phyloP scores from a whole-genome alignment of 2,797 vertebrate species.

The Microctenopoma stevenorrisi region DNA sequence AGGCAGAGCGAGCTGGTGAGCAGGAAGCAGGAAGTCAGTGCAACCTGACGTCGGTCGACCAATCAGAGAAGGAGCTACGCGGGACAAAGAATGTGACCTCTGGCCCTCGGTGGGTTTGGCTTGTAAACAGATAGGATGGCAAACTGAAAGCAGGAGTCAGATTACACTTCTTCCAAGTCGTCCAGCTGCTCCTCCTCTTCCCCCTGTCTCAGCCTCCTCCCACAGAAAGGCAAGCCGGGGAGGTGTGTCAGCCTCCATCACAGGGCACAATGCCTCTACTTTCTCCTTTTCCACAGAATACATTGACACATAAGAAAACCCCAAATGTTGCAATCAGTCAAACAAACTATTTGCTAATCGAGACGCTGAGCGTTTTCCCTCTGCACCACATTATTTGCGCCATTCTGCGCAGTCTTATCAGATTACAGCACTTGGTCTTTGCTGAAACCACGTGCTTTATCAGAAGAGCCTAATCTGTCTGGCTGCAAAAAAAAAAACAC shows the following conservation, averaged over 20 bases:
- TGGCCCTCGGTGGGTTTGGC: constrained; percentile 67
- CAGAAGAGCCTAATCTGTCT: constrained; percentile 28
- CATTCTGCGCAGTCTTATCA: constrained; percentile 23
- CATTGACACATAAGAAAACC: constrained; percentile 4
- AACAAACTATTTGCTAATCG: background rate
- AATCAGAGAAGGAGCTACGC: constrained; percentile 62
- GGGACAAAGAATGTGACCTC: constrained; percentile 65
- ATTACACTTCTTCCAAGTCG: constrained; percentile 68
- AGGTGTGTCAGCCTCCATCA: constrained; percentile 26
- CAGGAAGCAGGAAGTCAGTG: constrained; percentile 80
- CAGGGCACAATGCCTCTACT: background rate
- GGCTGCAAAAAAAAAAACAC: background rate
- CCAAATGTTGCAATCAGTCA: background rate
- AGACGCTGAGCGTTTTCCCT: background rate
- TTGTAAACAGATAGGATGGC: constrained; percentile 57
- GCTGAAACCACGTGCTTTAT: constrained; percentile 68
- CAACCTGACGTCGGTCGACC: constrained; percentile 54
- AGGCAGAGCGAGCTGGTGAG: constrained; percentile 47
- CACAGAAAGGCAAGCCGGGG: constrained; percentile 32
- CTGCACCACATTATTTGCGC: background rate
- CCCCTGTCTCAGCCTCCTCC: constrained; percentile 17
- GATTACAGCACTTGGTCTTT: constrained; percentile 37
- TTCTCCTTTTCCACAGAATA: background rate
- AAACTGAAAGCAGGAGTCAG: constrained; percentile 81
- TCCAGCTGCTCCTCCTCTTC: constrained; percentile 14